phyloP scores from a whole-genome alignment of 1,140 invertebrate species.

The Brachionus manjavacas region DNA sequence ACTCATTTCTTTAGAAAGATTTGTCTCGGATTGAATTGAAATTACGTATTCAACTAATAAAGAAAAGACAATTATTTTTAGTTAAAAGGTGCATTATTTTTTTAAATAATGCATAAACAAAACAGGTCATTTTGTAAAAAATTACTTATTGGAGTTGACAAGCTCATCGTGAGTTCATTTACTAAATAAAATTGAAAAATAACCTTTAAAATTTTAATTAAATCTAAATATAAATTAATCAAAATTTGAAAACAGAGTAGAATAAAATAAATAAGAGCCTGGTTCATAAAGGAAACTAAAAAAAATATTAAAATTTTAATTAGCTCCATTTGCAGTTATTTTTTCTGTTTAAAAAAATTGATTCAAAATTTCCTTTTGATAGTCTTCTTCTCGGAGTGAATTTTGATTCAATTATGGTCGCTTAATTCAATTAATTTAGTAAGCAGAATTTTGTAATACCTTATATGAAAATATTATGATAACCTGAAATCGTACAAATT shows the following conservation, averaged over 20 bases:
- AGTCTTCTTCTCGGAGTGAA: neutral
- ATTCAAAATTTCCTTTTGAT: neutral
- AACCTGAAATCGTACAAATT: neutral
- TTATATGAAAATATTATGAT: neutral
- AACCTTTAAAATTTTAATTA: neutral
- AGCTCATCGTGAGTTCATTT: neutral
- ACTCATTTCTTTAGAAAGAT: neutral
- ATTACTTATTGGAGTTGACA: neutral
- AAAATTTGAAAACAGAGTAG: neutral
- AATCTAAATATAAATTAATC: neutral
- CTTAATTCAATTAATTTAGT: neutral
- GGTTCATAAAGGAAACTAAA: neutral
- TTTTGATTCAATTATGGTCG: neutral
- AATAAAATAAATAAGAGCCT: neutral
- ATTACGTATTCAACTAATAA: neutral
- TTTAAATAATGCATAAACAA: neutral
- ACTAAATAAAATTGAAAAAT: neutral
- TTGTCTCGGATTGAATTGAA: neutral
- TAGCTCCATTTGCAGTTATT: neutral
- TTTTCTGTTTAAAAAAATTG: neutral
- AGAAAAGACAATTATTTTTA: too few species aligned
- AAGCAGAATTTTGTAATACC: neutral
- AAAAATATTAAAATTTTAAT: neutral
- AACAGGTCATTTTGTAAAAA: neutral
- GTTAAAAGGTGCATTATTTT: too few species aligned